Conservation (phyloP, 2,888 invertebrate genomes). For the Trissolcus japonicus region DNA sequence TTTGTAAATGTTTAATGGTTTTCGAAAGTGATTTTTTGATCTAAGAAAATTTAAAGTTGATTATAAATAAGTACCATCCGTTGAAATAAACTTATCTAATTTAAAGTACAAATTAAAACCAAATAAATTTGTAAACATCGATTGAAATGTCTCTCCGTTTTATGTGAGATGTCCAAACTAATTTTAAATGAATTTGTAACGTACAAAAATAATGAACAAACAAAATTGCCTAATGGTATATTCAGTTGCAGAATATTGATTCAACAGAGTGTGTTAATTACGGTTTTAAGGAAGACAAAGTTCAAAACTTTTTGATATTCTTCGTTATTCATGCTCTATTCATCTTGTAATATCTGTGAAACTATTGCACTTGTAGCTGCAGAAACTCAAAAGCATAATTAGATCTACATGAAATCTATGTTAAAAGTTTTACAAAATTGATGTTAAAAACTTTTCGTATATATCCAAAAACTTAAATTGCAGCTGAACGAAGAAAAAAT, state of each 20-base stretch:
- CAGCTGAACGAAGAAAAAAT: conserved; percentile 15
- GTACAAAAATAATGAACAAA: no score
- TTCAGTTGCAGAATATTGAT: conserved; percentile 28
- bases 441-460: conserved; percentile 54
- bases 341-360: conserved; percentile 56
- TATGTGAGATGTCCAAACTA: no score
- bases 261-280: conserved; percentile 52
- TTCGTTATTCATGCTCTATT: conserved; percentile 56
- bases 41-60: no score
- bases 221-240: not conserved
- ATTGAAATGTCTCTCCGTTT: no score
- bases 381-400: conserved; percentile 57
- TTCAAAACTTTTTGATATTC: conserved; percentile 53
- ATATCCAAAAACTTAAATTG: conserved; percentile 52
- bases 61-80: no score
- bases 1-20: no score
- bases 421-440: conserved; percentile 54
- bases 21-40: no score
- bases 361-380: conserved; percentile 56
- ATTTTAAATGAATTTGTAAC: no score
- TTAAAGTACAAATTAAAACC: no score
- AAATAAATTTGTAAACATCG: no score
- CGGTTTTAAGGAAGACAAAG: conserved; percentile 52
- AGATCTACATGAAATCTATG: conserved; percentile 59
- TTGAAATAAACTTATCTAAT: no score